Conservation (phyloP, 2,113 vertebrate species). For the Casuarius casuarius region DNA sequence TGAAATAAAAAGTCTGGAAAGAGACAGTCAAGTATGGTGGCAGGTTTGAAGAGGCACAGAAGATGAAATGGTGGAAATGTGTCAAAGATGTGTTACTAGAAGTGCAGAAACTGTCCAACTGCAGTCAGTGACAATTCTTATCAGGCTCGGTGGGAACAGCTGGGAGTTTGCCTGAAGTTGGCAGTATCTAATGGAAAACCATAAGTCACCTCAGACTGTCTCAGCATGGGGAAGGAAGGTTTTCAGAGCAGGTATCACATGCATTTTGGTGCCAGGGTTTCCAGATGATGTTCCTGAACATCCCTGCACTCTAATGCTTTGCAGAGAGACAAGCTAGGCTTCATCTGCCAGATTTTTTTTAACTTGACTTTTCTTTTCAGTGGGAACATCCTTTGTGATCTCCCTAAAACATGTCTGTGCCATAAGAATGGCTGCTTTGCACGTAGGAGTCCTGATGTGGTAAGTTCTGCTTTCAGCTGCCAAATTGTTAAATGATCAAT, state of each 20-base stretch:
- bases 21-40: not conserved
- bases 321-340: not conserved
- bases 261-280: not conserved
- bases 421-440: not conserved
- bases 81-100: not conserved
- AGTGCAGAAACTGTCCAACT: not conserved
- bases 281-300: constrained; percentile 6
- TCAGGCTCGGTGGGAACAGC: not conserved
- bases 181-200: not conserved
- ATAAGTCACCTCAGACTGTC: not conserved
- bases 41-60: not conserved
- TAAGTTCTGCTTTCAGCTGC: not conserved
- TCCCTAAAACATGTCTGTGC: not conserved
- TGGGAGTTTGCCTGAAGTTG: not conserved
- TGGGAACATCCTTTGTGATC: not conserved
- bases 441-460: not conserved
- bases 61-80: not conserved
- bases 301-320: not conserved
- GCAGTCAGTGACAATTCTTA: not conserved
- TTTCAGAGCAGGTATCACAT: not conserved
- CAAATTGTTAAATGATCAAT: constrained; percentile 45
- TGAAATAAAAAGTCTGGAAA: not conserved
- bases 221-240: not conserved
- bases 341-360: not conserved
- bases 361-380: not conserved